Conservation (phyloP, 2,888 invertebrate species). For the Arrhopalites spinosus region DNA sequence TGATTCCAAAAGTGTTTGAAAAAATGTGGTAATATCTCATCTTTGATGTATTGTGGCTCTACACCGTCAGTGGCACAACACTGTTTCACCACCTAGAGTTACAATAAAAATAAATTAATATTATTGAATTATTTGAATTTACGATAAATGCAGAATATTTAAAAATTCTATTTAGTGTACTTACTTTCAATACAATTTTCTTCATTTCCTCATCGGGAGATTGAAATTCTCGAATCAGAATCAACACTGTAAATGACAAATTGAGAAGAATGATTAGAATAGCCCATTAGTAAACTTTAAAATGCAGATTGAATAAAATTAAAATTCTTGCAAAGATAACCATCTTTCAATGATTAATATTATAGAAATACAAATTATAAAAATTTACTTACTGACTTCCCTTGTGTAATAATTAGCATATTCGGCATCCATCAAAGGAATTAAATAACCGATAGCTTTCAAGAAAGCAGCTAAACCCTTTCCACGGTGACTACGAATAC, state of each 20-base stretch:
- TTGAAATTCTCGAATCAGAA: constrained; percentile 98
- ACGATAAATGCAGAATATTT: background rate
- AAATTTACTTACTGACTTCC: too few relatives aligned
- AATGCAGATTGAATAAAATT: too few relatives aligned
- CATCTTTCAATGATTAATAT: too few relatives aligned
- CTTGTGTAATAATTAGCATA: constrained; percentile 99
- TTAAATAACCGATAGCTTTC: constrained; percentile 98
- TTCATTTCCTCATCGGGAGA: constrained; percentile 99
- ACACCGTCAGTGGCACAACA: constrained; percentile 99
- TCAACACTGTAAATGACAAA: too few relatives aligned
- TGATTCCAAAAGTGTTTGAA: constrained; percentile 99
- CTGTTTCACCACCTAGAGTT: constrained; percentile 88
- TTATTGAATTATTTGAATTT: constrained; percentile 1
- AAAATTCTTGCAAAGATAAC: too few relatives aligned
- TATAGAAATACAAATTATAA: too few relatives aligned
- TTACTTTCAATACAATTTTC: constrained; percentile 96
- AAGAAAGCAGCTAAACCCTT: constrained; percentile 98
- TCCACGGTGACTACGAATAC: constrained; percentile 76
- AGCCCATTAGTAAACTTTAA: too few relatives aligned
- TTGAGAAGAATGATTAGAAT: too few relatives aligned
- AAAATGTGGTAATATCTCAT: constrained; percentile 97
- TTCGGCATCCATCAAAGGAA: constrained; percentile 99
- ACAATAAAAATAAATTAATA: constrained; percentile 34
- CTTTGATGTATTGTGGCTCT: constrained; percentile 98
- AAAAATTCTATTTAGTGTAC: background rate